A percentile compares a stretch with the other conserved stretches of the same genome.
Evolutionary conservation across 2,113 vertebrate species (phyloP).

Genomic region (Naja naja): DNA sequence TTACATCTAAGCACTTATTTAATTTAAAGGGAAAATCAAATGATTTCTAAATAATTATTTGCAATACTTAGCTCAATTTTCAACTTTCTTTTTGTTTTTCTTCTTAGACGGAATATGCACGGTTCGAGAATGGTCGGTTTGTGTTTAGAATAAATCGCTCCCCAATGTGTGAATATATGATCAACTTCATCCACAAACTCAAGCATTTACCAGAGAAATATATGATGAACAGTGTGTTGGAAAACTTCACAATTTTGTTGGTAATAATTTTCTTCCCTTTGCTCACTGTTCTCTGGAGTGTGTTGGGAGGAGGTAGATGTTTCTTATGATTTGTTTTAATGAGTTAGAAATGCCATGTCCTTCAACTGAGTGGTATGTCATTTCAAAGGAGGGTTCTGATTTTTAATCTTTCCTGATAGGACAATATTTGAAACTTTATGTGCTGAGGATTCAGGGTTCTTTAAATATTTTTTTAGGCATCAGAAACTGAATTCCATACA

Average conservation of each 20-base stretch:
- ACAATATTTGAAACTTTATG: background rate
- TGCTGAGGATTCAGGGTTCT: background rate
- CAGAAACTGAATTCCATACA: background rate
- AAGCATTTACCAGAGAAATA: slow-evolving; percentile 99
- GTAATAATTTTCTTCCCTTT: slow-evolving; percentile 68
- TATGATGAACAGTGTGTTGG: slow-evolving; percentile 99
- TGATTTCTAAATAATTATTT: background rate
- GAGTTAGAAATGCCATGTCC: background rate
- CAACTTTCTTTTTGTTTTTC: slow-evolving; percentile 1
- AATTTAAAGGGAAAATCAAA: background rate
- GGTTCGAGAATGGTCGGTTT: slow-evolving; percentile 97
- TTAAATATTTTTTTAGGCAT: background rate
- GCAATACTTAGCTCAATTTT: background rate
- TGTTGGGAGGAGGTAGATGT: background rate
- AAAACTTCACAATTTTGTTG: slow-evolving; percentile 99
- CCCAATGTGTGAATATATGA: slow-evolving; percentile 99
- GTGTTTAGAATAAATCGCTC: slow-evolving; percentile 98
- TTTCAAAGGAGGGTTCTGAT: background rate
- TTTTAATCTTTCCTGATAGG: background rate
- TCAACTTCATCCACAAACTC: slow-evolving; percentile 99
- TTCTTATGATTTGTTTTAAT: slow-evolving; percentile 12
- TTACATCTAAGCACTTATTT: background rate
- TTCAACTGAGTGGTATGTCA: background rate
- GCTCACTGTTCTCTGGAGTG: background rate
- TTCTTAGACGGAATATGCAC: slow-evolving; percentile 92